These are phyloP conservation scores for Plectrocnemia conspersa DNA, from an alignment of 1,140 invertebrate species.

Conservation along the genomic window DNA sequence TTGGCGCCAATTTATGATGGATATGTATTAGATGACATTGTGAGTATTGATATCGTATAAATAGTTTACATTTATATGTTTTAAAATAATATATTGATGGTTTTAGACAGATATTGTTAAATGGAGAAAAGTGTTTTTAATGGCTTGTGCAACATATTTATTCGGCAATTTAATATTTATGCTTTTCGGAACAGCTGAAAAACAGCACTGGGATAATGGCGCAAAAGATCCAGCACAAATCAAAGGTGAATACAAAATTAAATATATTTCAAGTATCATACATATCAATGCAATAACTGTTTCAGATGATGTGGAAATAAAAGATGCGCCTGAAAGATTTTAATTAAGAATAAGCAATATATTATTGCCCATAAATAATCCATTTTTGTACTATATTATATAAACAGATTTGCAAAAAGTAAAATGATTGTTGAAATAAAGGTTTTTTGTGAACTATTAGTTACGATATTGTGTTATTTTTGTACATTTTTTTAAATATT, in stretches of 20 bases:
- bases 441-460: no score
- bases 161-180: slow-evolving; percentile 11
- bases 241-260: background rate
- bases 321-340: no score
- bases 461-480: no score
- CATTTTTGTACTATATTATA: no score
- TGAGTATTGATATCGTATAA: background rate
- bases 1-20: background rate
- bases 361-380: no score
- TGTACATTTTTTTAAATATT: no score
- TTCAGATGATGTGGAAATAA: no score
- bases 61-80: background rate
- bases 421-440: no score
- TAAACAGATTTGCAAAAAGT: no score
- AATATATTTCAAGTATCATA: slow-evolving; percentile 10
- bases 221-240: background rate
- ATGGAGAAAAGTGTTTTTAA: slow-evolving; percentile 9
- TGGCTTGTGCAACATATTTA: slow-evolving; percentile 5
- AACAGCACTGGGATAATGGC: slow-evolving; percentile 9
- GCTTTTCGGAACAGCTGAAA: slow-evolving; percentile 10
- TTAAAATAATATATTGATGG: background rate
- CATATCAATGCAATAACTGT: no score
- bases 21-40: slow-evolving; percentile 4
- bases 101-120: slow-evolving; percentile 3
- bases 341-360: no score